Conservation (phyloP, 1,140 invertebrate species). For the Drosophila melanogaster region DNA sequence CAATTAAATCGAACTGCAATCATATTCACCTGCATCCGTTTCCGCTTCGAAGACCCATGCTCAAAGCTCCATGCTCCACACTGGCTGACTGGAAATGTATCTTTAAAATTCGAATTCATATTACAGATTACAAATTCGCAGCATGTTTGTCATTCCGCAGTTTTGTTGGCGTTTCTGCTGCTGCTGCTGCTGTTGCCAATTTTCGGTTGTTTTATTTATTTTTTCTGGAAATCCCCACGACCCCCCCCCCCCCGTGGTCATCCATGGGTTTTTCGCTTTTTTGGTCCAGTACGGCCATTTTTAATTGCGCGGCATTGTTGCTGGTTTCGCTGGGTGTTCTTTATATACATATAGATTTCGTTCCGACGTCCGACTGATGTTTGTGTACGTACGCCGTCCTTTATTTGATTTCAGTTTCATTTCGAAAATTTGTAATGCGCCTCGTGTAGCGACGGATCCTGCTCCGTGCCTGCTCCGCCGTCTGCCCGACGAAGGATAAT, state of each 20-base stretch:
- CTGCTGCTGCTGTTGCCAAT: constrained; percentile 28
- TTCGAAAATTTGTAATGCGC: constrained; percentile 80
- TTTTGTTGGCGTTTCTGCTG: constrained; percentile 27
- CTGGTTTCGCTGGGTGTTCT: constrained; percentile 39
- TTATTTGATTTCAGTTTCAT: constrained; percentile 83
- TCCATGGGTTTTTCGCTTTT: constrained; percentile 1
- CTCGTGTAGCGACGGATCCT: constrained; percentile 65
- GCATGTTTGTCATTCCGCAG: constrained; percentile 77
- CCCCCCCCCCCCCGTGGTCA: not conserved
- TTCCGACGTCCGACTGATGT: constrained; percentile 27
- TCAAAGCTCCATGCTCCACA: not conserved
- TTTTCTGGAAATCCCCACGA: constrained; percentile 20
- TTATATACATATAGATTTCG: constrained; percentile 17
- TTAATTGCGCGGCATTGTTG: constrained; percentile 78
- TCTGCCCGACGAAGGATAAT: constrained; percentile 65
- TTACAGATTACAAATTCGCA: constrained; percentile 82
- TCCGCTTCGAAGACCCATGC: constrained; percentile 12
- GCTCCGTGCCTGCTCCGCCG: constrained; percentile 52
- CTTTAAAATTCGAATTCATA: constrained; percentile 69
- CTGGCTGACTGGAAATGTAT: constrained; percentile 37
- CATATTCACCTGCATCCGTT: constrained; percentile 62
- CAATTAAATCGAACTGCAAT: constrained; percentile 78
- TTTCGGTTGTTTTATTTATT: constrained; percentile 44
- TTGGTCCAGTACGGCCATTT: constrained; percentile 58
- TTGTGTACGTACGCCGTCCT: constrained; percentile 48